Evolutionary conservation across 2,797 vertebrate species (phyloP), one percentile per base, ranked within the genome.

Genomic region (Columba guinea): DNA sequence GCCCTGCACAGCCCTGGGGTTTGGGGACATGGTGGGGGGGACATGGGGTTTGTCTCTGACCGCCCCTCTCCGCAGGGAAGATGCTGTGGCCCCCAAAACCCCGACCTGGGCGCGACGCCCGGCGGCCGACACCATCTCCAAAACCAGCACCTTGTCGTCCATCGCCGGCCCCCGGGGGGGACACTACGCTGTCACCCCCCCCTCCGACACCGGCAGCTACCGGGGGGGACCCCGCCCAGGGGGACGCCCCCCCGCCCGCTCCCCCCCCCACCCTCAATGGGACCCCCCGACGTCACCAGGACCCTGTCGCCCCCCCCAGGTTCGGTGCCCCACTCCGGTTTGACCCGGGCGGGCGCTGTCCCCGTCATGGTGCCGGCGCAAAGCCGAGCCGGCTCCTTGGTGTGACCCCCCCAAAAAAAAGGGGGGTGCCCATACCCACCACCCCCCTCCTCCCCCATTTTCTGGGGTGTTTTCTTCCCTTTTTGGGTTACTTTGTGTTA

Each of bases 281-380:
- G 55, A n/a, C 46, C 63, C 22, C 92, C 37, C 80, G 5, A 14
- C 80, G 22, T 27, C 76, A 3, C 78, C 93, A 34, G 35, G 76
- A 85, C 0, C 58, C 71, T 0, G 6, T 28, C 0, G 1, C 32
- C 2, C 24, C 24, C 82, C 22, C 3, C 1, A 1, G 78, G 88
- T 5, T 70, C 95, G 0, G 39, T 99, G 87, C 98, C 98, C 4
- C 87, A 98, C 55, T 98, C 98, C 77, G 98, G 98, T 86, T 98
- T 99, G 88, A 84, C 97, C 69, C 98, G 99, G 58, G 99, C 99
- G 96, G 99, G 99, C 2, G 99, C 98, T 0, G 97, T 99, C 52
- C 98, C 99, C 0, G 98, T 99, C 59, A 99, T 99, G 99, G 98
- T 99, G 93, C 99, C 99, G 1, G 98, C 99, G 3, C 99, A 99